phyloP scores from a whole-genome alignment of 2,888 invertebrate genomes.

The Gari tellinella region DNA sequence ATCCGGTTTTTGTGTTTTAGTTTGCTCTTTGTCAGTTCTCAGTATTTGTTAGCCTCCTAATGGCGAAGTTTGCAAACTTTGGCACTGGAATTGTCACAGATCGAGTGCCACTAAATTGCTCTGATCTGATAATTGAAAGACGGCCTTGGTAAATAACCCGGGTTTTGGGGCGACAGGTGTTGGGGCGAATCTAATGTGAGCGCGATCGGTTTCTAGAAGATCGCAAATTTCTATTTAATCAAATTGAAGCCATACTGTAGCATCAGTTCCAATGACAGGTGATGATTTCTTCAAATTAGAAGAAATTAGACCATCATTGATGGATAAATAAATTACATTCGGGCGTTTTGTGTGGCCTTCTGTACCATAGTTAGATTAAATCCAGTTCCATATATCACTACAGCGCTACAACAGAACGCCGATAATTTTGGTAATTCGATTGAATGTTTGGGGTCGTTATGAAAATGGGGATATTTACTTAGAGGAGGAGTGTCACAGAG shows the following conservation, averaged over 20 bases:
- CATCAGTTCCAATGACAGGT: conserved; percentile 43
- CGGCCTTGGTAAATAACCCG: conserved; percentile 10
- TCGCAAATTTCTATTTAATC: conserved; percentile 51
- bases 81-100: no score
- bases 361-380: conserved; percentile 46
- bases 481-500: conserved; percentile 4
- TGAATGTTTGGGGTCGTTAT: conserved; percentile 20
- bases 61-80: no score
- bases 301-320: conserved; percentile 48
- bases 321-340: conserved; percentile 50
- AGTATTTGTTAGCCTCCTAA: no score
- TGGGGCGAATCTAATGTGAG: conserved; percentile 35
- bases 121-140: conserved; percentile 1
- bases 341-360: conserved; percentile 36
- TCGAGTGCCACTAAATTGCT: no score
- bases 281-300: conserved; percentile 52
- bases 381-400: conserved; percentile 39
- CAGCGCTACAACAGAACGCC: conserved; percentile 4
- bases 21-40: no score
- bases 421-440: conserved; percentile 2
- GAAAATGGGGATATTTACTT: conserved; percentile 10
- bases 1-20: no score
- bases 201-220: conserved; percentile 23
- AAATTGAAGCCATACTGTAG: conserved; percentile 52
- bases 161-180: conserved; percentile 42